Base-by-base conservation (phyloP, 2,888 invertebrate species). In the Orthosia incerta region DNA sequence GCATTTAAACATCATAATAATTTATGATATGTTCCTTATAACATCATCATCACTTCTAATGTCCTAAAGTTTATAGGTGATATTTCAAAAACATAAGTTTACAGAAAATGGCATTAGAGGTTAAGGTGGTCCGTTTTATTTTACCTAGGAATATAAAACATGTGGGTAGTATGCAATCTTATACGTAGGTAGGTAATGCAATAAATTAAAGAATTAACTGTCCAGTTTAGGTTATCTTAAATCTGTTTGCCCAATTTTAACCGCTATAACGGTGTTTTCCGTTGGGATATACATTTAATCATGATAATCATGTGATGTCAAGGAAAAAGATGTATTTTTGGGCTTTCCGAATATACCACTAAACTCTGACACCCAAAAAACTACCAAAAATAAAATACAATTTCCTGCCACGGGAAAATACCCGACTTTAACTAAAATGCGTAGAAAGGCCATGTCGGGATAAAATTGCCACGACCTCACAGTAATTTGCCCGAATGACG, bases 401-500 rank as follows among this genome's bases (percentile, higher is more conserved):
- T 9, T 9, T 26, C 18, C 50, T 12, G 15, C 39, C 2, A 13
- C 3, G 2, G 13, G 31, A 76, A 73, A 83, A 68, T 65, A 62
- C 48, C 65, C 23, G 18, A 69, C 50, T 9, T 39, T 39, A 48
- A 23, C 9, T 56, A 60, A 48, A 46, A 63, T 60, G 3, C 3
- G 5, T 48, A 2, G 18, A 0, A 12, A 45, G 39, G n/a, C 11
- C 4, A 23, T 12, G 9, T 46, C 53, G 39, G 48, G 48, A 50
- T 60, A 55, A 31, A 26, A 20, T n/a, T 16, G 23, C 16, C 60
- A 48, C 9, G 20, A 26, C 18, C 57, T 63, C 61, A 20, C 12
- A 18, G 45, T 73, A 63, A 70, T 71, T 73, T 45, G 48, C 5
- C 0, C 20, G 0, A 61, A 39, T 79, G 75, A 72, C 72, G 69